Percentiles rank a stretch among this genome's conserved stretches.
These are phyloP conservation scores for Empidonax traillii DNA, from an alignment of 2,113 vertebrate genomes.

Conservation along the genomic window DNA sequence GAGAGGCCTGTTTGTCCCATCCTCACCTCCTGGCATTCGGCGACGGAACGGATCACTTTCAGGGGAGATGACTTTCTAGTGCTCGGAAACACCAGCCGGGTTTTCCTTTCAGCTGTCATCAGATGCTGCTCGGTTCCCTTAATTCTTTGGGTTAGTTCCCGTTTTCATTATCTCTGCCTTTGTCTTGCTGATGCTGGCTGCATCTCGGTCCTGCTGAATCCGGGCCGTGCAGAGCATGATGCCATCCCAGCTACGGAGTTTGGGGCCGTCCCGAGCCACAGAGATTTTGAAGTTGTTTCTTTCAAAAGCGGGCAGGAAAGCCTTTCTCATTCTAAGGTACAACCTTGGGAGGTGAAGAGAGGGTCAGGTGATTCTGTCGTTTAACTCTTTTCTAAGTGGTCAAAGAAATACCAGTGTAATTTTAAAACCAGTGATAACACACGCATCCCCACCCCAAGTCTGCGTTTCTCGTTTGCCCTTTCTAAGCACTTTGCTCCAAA, in stretches of 20 bases:
- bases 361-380: neutral
- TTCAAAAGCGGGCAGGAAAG: neutral
- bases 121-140: neutral
- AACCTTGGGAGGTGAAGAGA: neutral
- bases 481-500: neutral
- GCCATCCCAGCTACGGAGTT: neutral
- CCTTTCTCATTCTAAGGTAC: neutral
- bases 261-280: neutral
- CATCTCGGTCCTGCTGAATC: neutral
- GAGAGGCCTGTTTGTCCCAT: neutral
- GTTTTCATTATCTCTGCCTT: neutral
- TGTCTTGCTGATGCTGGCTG: neutral
- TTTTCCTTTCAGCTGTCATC: conserved; percentile 4
- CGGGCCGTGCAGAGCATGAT: neutral
- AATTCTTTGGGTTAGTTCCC: neutral
- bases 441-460: too few relatives aligned
- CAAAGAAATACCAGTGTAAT: neutral
- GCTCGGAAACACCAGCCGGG: neutral
- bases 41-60: accelerated
- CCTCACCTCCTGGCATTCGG: neutral
- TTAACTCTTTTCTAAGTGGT: neutral
- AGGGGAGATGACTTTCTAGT: neutral
- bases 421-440: neutral
- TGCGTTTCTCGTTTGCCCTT: neutral
- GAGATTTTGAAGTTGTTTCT: neutral